Evolutionary conservation across 2,888 invertebrate species (phyloP).

Genomic region (Epirrhoe alternata): DNA sequence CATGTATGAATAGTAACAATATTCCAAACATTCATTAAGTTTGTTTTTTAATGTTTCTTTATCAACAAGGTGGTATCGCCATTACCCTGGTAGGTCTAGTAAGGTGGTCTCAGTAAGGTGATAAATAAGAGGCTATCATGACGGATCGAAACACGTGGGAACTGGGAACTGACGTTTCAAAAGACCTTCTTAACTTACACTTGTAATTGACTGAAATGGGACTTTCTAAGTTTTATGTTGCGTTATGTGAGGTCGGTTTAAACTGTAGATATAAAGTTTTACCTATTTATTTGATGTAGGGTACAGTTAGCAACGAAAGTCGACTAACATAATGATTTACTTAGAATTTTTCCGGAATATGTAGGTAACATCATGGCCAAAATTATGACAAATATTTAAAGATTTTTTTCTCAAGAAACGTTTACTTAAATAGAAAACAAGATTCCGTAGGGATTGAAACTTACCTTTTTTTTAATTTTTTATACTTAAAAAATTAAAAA

Average conservation of each 20-base stretch:
- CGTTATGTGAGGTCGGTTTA: neutral
- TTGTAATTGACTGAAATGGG: slow-evolving; percentile 12
- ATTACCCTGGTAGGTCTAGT: slow-evolving; percentile 18
- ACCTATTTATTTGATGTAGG: neutral
- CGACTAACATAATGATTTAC: no score
- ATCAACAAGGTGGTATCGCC: slow-evolving; percentile 21
- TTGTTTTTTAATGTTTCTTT: slow-evolving; percentile 27
- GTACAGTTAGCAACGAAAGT: no score
- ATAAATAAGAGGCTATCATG: slow-evolving; percentile 67
- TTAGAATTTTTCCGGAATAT: no score
- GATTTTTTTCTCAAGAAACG: no score
- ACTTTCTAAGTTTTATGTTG: slow-evolving; percentile 13
- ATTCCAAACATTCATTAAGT: slow-evolving; percentile 24
- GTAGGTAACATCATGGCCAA: no score
- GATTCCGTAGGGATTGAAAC: no score
- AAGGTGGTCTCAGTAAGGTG: slow-evolving; percentile 50
- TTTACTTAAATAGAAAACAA: no score
- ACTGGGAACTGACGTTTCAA: slow-evolving; percentile 45
- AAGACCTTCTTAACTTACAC: slow-evolving; percentile 38
- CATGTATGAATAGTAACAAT: slow-evolving; percentile 9
- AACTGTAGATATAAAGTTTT: neutral
- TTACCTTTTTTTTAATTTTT: no score
- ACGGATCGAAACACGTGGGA: slow-evolving; percentile 61
- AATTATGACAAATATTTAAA: no score
- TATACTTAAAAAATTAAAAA: no score